Conservation (phyloP, 2,797 vertebrate genomes). For the Argya squamiceps region DNA sequence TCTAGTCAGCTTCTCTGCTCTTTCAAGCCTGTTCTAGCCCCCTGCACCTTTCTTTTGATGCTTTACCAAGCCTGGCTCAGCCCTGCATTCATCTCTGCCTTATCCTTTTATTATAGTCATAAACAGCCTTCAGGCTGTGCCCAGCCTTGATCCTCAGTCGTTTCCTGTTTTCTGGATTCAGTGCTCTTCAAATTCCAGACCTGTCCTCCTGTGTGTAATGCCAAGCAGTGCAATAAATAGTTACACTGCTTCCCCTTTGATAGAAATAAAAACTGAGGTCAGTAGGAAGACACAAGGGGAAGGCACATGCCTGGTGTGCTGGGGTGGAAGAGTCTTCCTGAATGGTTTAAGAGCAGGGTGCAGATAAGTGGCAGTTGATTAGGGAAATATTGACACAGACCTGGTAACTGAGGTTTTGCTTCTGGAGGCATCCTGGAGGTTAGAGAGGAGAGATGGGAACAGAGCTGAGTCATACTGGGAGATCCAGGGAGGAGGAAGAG, state of each 20-base stretch:
- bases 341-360: neutral
- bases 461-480: neutral
- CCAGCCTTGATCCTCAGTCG: slow-evolving; percentile 46
- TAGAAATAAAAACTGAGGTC: neutral
- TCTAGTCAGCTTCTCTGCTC: slow-evolving; percentile 16
- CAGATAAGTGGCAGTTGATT: neutral
- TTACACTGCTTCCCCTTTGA: neutral
- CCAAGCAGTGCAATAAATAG: slow-evolving; percentile 19
- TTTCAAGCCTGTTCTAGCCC: slow-evolving; percentile 55
- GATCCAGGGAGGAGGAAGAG: neutral
- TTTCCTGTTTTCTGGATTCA: slow-evolving; percentile 57
- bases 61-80: slow-evolving; percentile 40
- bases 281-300: neutral
- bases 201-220: neutral
- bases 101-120: slow-evolving; percentile 53
- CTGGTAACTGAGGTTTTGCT: neutral
- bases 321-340: neutral
- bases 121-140: slow-evolving; percentile 16
- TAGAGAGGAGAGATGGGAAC: neutral
- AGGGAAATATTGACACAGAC: neutral
- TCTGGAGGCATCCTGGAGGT: neutral
- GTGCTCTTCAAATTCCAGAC: slow-evolving; percentile 40
- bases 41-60: slow-evolving; percentile 51
- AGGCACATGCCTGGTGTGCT: neutral
- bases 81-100: slow-evolving; percentile 27